A percentile compares a stretch with the other conserved stretches of the same genome.
These are phyloP conservation scores for Ceyx margarethae DNA, from an alignment of 2,113 vertebrate species.

Conservation along the genomic window DNA sequence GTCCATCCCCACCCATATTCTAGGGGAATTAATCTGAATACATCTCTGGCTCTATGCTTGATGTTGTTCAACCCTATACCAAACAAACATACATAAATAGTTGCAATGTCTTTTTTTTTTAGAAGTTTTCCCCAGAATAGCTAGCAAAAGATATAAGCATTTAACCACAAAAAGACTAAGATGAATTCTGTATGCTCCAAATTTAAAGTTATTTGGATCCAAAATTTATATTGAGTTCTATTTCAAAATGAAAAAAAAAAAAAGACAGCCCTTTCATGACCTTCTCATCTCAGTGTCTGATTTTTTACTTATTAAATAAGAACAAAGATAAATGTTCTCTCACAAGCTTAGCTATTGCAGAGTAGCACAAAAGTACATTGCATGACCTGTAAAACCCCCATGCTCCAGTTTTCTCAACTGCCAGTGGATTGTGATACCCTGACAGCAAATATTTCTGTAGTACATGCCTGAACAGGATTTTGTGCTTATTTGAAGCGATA, in stretches of 20 bases:
- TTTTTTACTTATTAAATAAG: not conserved
- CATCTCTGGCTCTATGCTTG: not conserved
- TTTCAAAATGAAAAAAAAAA: not conserved
- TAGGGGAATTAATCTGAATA: slow-evolving; percentile 1
- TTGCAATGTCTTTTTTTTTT: not conserved
- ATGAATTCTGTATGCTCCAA: not conserved
- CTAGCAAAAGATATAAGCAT: not conserved
- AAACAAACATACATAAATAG: not conserved
- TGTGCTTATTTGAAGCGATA: not conserved
- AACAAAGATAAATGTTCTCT: not conserved
- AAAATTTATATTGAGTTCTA: not conserved
- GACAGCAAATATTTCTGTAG: not conserved
- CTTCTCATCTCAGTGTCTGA: not conserved
- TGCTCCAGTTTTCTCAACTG: not conserved
- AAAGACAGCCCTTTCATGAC: not conserved
- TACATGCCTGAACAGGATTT: not conserved
- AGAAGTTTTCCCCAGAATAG: not conserved
- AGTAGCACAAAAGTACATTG: not conserved
- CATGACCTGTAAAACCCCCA: not conserved
- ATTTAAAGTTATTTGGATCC: not conserved
- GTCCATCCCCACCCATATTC: not conserved
- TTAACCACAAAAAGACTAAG: not conserved
- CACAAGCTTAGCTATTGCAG: not conserved
- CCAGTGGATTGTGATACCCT: not conserved
- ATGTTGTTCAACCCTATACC: not conserved